These are phyloP conservation scores for Papilio helenus DNA, from an alignment of 1,140 invertebrate genomes.

Conservation along the genomic window DNA sequence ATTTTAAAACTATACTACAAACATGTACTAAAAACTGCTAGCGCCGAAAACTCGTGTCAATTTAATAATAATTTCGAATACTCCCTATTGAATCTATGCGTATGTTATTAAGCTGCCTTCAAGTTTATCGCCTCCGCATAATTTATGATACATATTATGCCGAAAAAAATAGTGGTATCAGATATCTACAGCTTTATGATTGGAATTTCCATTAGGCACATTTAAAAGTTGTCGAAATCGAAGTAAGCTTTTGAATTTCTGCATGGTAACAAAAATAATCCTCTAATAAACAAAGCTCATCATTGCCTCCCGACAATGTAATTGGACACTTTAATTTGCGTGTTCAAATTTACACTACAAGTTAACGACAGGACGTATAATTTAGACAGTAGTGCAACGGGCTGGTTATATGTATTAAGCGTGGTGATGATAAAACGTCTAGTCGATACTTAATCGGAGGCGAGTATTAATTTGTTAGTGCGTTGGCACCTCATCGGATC, in stretches of 20 bases:
- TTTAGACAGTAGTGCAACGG: not conserved
- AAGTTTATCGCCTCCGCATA: conserved; percentile 32
- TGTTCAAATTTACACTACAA: not conserved
- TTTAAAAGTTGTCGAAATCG: conserved; percentile 10
- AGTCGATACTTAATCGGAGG: conserved; percentile 32
- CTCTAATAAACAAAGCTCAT: not conserved
- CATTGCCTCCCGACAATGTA: not conserved
- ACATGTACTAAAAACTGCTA: not conserved
- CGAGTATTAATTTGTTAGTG: conserved; percentile 45
- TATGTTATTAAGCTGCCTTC: conserved; percentile 21
- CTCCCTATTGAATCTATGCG: conserved; percentile 14
- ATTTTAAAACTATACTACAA: not conserved
- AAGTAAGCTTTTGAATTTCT: not conserved
- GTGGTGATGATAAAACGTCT: conserved; percentile 14
- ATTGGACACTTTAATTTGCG: not conserved
- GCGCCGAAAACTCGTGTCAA: not conserved
- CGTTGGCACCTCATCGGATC: conserved; percentile 49
- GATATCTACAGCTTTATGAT: conserved; percentile 19
- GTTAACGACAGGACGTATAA: conserved; percentile 2
- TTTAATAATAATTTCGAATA: conserved; percentile 25
- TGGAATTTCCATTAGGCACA: conserved; percentile 28
- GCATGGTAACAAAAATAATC: conserved; percentile 25
- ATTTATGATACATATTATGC: conserved; percentile 31
- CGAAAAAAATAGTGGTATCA: conserved; percentile 24
- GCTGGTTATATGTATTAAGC: conserved; percentile 8